A percentile compares a stretch with the other conserved stretches of the same genome.
These are phyloP conservation scores for Pseudomyrmex flavicornis DNA, from an alignment of 1,140 invertebrate species.

Conservation along the genomic window DNA sequence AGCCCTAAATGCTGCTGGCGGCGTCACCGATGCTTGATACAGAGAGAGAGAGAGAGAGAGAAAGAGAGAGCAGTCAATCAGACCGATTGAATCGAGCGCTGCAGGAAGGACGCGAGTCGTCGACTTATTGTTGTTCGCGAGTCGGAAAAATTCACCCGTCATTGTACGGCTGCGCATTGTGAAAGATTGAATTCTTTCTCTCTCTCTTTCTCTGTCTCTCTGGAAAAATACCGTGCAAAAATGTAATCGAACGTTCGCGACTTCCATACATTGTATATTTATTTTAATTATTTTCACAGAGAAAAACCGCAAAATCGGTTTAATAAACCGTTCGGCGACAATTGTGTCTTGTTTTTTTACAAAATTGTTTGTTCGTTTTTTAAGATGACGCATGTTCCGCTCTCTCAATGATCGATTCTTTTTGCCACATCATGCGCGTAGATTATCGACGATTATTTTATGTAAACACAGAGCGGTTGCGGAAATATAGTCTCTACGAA, in stretches of 20 bases:
- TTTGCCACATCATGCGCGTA: background rate
- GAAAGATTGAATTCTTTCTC: background rate
- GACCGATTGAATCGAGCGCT: slow-evolving; percentile 9
- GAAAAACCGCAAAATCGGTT: background rate
- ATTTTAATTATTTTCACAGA: slow-evolving; percentile 5
- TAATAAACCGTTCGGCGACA: background rate
- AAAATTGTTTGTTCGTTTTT: background rate
- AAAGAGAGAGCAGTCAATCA: background rate
- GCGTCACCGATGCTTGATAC: slow-evolving; percentile 16
- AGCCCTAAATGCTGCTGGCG: slow-evolving; percentile 9
- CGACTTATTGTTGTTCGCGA: background rate
- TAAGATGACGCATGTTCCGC: background rate
- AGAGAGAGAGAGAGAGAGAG: background rate
- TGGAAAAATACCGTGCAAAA: background rate
- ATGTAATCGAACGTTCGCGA: background rate
- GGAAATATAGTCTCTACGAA: too few relatives aligned
- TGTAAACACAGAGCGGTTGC: background rate
- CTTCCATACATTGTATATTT: background rate
- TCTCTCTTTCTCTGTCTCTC: too few relatives aligned
- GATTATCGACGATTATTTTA: background rate
- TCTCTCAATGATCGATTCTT: background rate
- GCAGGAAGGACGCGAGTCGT: background rate
- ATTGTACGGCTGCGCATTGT: background rate
- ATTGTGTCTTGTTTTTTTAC: background rate
- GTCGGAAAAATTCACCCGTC: background rate